Base-by-base conservation (phyloP, 1,140 invertebrate species). In the Drosophila sp. region DNA sequence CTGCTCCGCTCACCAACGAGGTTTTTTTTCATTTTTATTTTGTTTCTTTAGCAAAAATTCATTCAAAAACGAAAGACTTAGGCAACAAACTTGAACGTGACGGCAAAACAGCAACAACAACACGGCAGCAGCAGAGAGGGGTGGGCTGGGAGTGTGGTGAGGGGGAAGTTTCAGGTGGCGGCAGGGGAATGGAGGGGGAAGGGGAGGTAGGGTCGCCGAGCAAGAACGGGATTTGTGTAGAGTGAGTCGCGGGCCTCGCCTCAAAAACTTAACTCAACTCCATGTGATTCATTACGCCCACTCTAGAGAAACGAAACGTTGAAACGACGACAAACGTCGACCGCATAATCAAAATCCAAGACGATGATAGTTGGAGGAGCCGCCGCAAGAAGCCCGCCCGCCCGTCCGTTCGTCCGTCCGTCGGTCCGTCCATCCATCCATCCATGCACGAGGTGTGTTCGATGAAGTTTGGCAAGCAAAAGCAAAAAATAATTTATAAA, bases 11-110 rank as follows among this genome's bases (percentile, higher is more conserved):
- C 33, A 44, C 17, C 23, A 25, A 11, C 27, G 29, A 23, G 5
- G 0, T 25, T 7, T 47, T 47, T 47, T 44, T 47, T 8, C 27
- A 27, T 27, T 50, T 50, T 25, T 27, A 50, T 50, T 50, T 50
- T 50, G 44, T 50, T 50, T 27, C 62, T 82, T 86, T 74, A 64
- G 72, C 76, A 81, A 76, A 89, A 89, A 86, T 83, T 83, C 83
- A 87, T 87, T 89, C 80, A 87, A 87, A 82, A 87, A 76, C 80
- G 72, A 87, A 87, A 79, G 85, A 87, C 83, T 87, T 87, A 89
- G 69, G 83, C 84, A 87, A 83, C 80, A 87, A 87, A 87, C 84
- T 83, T 57, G 65, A 76, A 71, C 66, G 72, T 76, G 65, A 57
- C 63, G 57, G 71, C 68, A 44, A 50, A 23, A 44, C 62, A 44